Conservation (phyloP, 2,888 invertebrate species). For the Morpho achilles region DNA sequence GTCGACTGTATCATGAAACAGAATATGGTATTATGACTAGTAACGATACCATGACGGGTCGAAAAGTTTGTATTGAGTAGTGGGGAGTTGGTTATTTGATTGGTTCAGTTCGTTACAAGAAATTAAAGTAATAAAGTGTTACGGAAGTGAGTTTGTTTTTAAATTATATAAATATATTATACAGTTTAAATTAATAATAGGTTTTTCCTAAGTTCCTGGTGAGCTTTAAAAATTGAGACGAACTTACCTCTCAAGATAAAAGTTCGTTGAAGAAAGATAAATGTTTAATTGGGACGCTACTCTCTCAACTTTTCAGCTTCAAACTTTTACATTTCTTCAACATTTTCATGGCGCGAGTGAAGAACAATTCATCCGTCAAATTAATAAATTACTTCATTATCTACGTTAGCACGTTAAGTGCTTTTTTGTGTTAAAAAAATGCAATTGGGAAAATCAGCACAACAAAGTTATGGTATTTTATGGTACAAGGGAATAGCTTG, state of each 20-base stretch:
- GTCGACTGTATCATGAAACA: no score
- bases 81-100: no score
- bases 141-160: no score
- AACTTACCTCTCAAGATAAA: conserved; percentile 10
- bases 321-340: conserved; percentile 21
- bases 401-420: conserved; percentile 2
- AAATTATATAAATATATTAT: no score
- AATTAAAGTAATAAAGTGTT: no score
- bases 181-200: no score
- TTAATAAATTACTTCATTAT: conserved; percentile 47
- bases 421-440: conserved; percentile 11
- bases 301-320: conserved; percentile 6
- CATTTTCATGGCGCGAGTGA: conserved; percentile 19
- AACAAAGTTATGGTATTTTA: background rate
- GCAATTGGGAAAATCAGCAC: background rate
- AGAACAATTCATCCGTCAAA: conserved; percentile 41
- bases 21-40: no score
- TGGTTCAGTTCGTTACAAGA: no score
- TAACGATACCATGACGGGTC: no score
- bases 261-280: conserved; percentile 6
- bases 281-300: conserved; percentile 4
- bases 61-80: no score
- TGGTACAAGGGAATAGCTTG: background rate
- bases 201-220: no score
- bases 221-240: background rate